Percentiles rank a stretch among this genome's conserved stretches.
Evolutionary conservation across 1,140 invertebrate species (phyloP).

Genomic region (Hetaerina americana): DNA sequence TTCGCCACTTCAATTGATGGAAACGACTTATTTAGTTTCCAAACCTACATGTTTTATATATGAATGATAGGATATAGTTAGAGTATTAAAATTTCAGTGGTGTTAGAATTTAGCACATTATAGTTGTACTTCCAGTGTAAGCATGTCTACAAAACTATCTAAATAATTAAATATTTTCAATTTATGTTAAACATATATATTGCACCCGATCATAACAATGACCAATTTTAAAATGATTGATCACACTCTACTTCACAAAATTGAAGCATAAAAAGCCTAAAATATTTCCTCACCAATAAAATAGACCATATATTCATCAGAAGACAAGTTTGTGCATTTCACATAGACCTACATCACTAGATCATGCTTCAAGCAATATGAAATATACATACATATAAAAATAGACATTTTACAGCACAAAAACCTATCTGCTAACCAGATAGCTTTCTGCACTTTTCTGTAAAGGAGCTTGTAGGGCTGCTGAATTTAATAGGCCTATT

Average conservation of each 20-base stretch:
- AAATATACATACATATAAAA: conserved; percentile 1
- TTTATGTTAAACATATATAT: neutral
- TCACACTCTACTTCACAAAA: neutral
- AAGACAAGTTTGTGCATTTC: neutral
- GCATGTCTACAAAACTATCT: neutral
- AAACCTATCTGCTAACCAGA: neutral
- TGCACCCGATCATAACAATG: neutral
- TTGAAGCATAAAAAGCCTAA: neutral
- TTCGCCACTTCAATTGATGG: too few species aligned
- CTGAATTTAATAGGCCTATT: neutral
- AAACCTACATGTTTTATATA: too few species aligned
- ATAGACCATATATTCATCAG: neutral
- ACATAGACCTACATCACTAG: neutral
- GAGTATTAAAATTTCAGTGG: neutral
- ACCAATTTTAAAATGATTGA: neutral
- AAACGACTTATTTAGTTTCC: too few species aligned
- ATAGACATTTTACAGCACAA: neutral
- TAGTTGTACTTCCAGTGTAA: neutral
- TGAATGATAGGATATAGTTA: too few species aligned
- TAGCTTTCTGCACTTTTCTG: neutral
- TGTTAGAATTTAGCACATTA: too few species aligned
- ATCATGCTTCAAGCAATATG: neutral
- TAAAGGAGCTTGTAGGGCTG: neutral
- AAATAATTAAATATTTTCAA: neutral
- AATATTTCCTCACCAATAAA: neutral